A percentile compares a stretch with the other conserved stretches of the same genome.
Conservation (phyloP, 92 coral and sea anemone species). For the Plumapathes pennacea region DNA sequence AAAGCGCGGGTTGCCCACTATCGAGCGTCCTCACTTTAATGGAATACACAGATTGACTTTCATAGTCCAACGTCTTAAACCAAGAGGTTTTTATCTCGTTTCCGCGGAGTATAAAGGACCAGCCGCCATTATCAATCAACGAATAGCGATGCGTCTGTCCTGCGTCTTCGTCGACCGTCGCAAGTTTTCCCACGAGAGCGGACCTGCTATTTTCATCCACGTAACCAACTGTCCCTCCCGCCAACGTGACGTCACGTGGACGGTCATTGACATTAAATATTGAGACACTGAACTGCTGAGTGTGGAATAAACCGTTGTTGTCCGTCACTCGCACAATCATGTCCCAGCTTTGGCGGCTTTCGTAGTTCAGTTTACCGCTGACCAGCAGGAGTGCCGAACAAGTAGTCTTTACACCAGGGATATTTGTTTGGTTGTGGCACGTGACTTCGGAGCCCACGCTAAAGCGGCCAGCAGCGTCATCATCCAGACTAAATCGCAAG, state of each 20-base stretch:
- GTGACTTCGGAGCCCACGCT: slow-evolving; percentile 45
- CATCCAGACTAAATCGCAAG: slow-evolving; percentile 60
- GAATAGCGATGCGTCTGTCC: slow-evolving; percentile 73
- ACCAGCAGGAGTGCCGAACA: slow-evolving; percentile 66
- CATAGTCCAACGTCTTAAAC: slow-evolving; percentile 66
- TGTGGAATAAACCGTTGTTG: slow-evolving; percentile 63
- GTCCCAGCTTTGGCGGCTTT: slow-evolving; percentile 54
- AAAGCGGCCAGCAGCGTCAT: slow-evolving; percentile 72
- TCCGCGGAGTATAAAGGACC: slow-evolving; percentile 56
- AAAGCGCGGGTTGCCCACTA: slow-evolving; percentile 64
- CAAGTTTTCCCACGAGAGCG: slow-evolving; percentile 72
- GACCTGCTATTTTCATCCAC: slow-evolving; percentile 72
- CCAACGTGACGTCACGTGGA: slow-evolving; percentile 75
- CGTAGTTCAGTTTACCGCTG: slow-evolving; percentile 69
- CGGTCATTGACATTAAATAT: slow-evolving; percentile 81
- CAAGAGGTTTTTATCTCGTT: slow-evolving; percentile 52
- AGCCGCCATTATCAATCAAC: slow-evolving; percentile 57
- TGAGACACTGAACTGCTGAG: slow-evolving; percentile 59
- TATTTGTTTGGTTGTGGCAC: slow-evolving; percentile 64
- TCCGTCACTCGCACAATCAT: slow-evolving; percentile 83
- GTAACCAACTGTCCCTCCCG: slow-evolving; percentile 73
- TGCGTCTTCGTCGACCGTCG: slow-evolving; percentile 73
- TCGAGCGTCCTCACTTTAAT: slow-evolving; percentile 71
- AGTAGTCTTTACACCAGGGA: slow-evolving; percentile 63
- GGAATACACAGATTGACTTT: slow-evolving; percentile 46